These are phyloP conservation scores for Cosmia trapezina DNA, from an alignment of 2,888 invertebrate genomes.

Conservation along the genomic window DNA sequence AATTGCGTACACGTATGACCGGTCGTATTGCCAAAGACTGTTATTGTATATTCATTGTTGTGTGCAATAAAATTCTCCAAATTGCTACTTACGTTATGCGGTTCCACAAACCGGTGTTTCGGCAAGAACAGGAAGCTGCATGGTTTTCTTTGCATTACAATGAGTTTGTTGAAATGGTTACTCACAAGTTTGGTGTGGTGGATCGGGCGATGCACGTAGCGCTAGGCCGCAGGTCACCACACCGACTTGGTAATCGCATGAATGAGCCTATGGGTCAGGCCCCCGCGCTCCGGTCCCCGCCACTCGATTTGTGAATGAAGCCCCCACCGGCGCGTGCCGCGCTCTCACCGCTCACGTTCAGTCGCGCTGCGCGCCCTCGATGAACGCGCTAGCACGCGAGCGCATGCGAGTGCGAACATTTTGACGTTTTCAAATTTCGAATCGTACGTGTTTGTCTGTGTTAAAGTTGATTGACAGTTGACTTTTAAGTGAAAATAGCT, in stretches of 20 bases:
- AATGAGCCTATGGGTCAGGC: constrained; percentile 81
- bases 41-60: constrained; percentile 66
- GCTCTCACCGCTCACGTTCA: constrained; percentile 80
- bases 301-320: constrained; percentile 88
- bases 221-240: constrained; percentile 64
- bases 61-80: constrained; percentile 65
- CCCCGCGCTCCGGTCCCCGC: constrained; percentile 81
- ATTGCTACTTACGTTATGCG: constrained; percentile 58
- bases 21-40: constrained; percentile 69
- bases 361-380: constrained; percentile 86
- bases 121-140: constrained; percentile 69
- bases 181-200: constrained; percentile 64
- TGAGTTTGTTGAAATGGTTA: constrained; percentile 61
- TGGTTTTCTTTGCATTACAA: constrained; percentile 70
- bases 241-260: constrained; percentile 78
- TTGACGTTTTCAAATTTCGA: constrained; percentile 84
- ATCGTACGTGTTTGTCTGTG: constrained; percentile 78
- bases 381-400: constrained; percentile 85
- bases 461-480: constrained; percentile 71
- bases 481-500: constrained; percentile 69
- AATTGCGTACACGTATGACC: constrained; percentile 68
- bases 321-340: constrained; percentile 88
- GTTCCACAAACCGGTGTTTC: constrained; percentile 64
- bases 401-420: constrained; percentile 77
- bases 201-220: constrained; percentile 66